phyloP scores from a whole-genome alignment of 1,140 invertebrate genomes.

The Cardiocondyla obscurior region DNA sequence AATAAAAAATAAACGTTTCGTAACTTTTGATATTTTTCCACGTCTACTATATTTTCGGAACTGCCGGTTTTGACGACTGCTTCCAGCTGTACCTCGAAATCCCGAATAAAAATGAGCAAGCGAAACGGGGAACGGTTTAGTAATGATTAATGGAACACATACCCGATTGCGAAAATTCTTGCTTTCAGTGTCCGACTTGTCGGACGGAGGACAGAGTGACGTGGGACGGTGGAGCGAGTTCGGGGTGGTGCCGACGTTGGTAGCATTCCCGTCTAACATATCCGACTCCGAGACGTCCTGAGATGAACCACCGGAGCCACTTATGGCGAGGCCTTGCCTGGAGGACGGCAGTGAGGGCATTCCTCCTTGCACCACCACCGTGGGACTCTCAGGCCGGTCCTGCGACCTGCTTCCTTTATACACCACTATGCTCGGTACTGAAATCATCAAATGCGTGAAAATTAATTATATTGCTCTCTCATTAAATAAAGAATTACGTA shows the following conservation, averaged over 20 bases:
- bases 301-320: conserved; percentile 68
- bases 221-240: conserved; percentile 64
- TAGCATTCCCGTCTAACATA: conserved; percentile 81
- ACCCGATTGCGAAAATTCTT: conserved; percentile 82
- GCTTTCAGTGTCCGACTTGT: conserved; percentile 77
- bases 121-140: background rate
- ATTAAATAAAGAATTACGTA: background rate
- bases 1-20: background rate
- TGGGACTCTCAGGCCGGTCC: conserved; percentile 79
- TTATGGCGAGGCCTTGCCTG: conserved; percentile 77
- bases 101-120: background rate
- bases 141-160: conserved; percentile 46
- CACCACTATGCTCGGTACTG: conserved; percentile 83
- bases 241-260: conserved; percentile 65
- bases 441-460: conserved; percentile 63
- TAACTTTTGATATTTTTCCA: background rate
- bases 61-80: background rate
- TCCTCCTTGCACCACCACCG: conserved; percentile 78
- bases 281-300: conserved; percentile 75
- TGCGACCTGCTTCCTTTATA: conserved; percentile 79
- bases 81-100: background rate
- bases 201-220: conserved; percentile 73
- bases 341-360: conserved; percentile 81
- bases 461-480: background rate
- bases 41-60: background rate